A percentile compares a stretch with the other conserved stretches of the same genome.
These are phyloP conservation scores for Hirtodrosophila histrioides DNA, from an alignment of 2,888 invertebrate species.

Conservation along the genomic window DNA sequence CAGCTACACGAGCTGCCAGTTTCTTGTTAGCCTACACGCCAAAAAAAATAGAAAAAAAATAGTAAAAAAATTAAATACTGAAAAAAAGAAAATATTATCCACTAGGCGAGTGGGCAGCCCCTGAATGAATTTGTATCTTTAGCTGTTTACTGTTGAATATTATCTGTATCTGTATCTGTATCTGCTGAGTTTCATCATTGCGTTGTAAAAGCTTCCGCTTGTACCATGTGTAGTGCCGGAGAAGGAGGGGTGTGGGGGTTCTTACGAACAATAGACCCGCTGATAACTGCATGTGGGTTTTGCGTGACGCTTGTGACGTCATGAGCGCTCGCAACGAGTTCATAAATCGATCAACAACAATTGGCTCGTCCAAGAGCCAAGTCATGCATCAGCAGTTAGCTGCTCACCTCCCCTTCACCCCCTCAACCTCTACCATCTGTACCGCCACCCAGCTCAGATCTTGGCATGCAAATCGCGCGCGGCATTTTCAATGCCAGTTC, in stretches of 20 bases:
- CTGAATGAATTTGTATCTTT: conserved; percentile 56
- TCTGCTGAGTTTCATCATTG: conserved; percentile 46
- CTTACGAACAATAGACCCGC: conserved; percentile 30
- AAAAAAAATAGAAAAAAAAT: conserved; percentile 15
- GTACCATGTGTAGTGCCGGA: conserved; percentile 21
- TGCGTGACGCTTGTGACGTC: conserved; percentile 65
- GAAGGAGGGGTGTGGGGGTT: neutral
- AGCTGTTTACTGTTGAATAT: conserved; percentile 15
- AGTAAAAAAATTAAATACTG: neutral
- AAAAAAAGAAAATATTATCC: conserved; percentile 19
- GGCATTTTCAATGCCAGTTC: conserved; percentile 67
- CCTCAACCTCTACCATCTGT: neutral
- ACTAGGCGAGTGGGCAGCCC: conserved; percentile 56
- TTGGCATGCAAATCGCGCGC: conserved; percentile 74
- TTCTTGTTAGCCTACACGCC: conserved; percentile 66
- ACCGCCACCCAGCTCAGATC: conserved; percentile 8
- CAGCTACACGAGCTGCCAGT: conserved; percentile 36
- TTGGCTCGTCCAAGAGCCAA: conserved; percentile 52
- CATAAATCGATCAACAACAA: conserved; percentile 78
- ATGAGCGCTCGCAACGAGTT: conserved; percentile 60
- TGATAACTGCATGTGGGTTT: conserved; percentile 62
- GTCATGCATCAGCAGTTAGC: conserved; percentile 64
- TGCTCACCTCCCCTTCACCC: neutral
- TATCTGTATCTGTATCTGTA: conserved; percentile 19
- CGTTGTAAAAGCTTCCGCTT: conserved; percentile 75